Conservation (phyloP, 2,113 vertebrate species). For the Eleginops maclovinus region DNA sequence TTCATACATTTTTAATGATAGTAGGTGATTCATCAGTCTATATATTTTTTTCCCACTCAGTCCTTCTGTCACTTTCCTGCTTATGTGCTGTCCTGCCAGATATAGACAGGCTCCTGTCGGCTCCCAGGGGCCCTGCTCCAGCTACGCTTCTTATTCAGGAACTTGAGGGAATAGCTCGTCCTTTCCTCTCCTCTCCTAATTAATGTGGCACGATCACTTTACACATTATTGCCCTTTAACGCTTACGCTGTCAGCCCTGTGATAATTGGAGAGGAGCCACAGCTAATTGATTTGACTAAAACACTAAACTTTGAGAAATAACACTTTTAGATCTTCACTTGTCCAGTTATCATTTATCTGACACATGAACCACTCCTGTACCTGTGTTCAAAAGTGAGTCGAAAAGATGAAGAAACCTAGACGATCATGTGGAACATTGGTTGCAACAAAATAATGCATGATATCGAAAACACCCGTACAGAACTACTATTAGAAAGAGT, state of each 20-base stretch:
- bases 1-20: slow-evolving; percentile 11
- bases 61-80: slow-evolving; percentile 52
- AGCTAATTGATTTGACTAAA: slow-evolving; percentile 52
- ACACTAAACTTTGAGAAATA: slow-evolving; percentile 39
- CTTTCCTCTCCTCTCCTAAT: slow-evolving; percentile 77
- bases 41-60: slow-evolving; percentile 9
- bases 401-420: neutral
- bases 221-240: slow-evolving; percentile 71
- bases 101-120: slow-evolving; percentile 73
- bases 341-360: slow-evolving; percentile 9
- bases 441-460: neutral
- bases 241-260: slow-evolving; percentile 54
- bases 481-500: neutral
- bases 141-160: slow-evolving; percentile 84
- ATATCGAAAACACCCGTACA: neutral
- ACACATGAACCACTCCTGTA: neutral
- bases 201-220: slow-evolving; percentile 71
- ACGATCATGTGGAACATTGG: neutral
- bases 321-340: slow-evolving; percentile 43
- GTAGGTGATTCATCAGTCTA: neutral
- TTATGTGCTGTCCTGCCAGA: slow-evolving; percentile 66
- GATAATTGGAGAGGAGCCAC: slow-evolving; percentile 53
- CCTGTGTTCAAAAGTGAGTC: neutral
- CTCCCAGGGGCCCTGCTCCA: slow-evolving; percentile 82
- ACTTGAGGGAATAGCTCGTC: slow-evolving; percentile 77